Base-by-base conservation (phyloP, 92 coral and sea anemone genomes). In the Actinernus sp. region DNA sequence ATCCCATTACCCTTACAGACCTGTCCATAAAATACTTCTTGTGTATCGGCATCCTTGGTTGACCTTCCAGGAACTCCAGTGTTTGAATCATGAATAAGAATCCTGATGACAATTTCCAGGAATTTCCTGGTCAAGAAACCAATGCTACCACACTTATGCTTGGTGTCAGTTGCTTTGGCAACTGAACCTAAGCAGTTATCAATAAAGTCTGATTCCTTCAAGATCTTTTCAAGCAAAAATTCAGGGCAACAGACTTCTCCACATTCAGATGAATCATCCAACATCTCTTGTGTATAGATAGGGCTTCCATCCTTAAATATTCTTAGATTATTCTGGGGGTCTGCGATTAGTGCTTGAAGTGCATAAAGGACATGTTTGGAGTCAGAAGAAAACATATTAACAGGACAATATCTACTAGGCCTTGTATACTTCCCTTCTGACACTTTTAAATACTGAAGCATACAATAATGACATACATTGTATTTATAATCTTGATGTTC, bases 311-410 rank as follows among this genome's bases (percentile, higher is more conserved):
- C 85, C 34, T 83, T 75, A 50, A 95, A 95, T 49, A 95, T 76
- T 41, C 97, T 83, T 11, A 91, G 49, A 47, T 95, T 95, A 59
- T 95, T 95, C 37, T 95, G 99, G 0, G 99, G 99, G 38, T 91
- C 89, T 24, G 79, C 53, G 7, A 91, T 78, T 31, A 95, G 95
- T 29, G 87, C 57, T 32, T 76, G 41, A 48, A 95, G 65, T 26
- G 99, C 95, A 73, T 65, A 72, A 46, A 84, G 68, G 6, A 91
- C 95, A 34, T 90, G 75, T 12, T 48, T 59, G 7, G 58, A 26
- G 19, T 91, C 85, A n/a, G 74, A 66, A 12, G 97, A 95, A 31
- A 91, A 92, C 6, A 95, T 63, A 68, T 95, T 93, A 23, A 95
- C 54, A 21, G 99, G 99, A 49, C 99, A 95, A 66, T 91, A 95